phyloP scores from a whole-genome alignment of 2,888 invertebrate species.

The Willowsia nigromaculata region DNA sequence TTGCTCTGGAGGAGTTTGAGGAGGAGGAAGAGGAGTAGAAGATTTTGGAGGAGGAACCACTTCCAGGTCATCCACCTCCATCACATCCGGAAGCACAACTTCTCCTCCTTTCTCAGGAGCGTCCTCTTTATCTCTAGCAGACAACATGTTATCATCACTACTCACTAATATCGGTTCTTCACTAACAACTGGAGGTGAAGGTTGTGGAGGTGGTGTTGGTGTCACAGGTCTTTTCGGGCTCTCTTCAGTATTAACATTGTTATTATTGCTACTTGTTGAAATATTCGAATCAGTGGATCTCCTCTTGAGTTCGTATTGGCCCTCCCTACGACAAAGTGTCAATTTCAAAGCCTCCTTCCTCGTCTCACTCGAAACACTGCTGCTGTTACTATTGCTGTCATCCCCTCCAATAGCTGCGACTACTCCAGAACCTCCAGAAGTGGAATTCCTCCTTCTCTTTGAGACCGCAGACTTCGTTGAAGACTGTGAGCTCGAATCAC shows the following conservation, averaged over 20 bases:
- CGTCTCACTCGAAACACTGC: neutral
- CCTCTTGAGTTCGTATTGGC: constrained; percentile 41
- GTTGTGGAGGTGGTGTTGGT: neutral
- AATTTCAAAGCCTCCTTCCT: constrained; percentile 40
- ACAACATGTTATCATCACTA: no score
- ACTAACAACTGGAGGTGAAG: neutral
- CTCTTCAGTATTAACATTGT: neutral
- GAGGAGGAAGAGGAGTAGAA: neutral
- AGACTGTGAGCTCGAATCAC: neutral
- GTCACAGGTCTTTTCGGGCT: no score
- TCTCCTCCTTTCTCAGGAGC: no score
- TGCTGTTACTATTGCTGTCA: neutral
- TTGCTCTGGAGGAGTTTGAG: no score
- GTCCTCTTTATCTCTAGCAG: no score
- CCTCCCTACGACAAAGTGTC: constrained; percentile 35
- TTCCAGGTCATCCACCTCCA: neutral
- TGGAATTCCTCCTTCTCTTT: neutral
- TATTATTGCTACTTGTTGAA: neutral
- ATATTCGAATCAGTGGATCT: constrained; percentile 24
- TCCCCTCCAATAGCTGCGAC: neutral
- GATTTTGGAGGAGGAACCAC: neutral
- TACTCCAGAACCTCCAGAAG: neutral
- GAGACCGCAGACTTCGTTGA: no score
- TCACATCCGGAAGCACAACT: neutral
- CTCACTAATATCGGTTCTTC: no score